Base-by-base conservation (phyloP, 2,113 vertebrate species). In the Probosciger aterrimus region DNA sequence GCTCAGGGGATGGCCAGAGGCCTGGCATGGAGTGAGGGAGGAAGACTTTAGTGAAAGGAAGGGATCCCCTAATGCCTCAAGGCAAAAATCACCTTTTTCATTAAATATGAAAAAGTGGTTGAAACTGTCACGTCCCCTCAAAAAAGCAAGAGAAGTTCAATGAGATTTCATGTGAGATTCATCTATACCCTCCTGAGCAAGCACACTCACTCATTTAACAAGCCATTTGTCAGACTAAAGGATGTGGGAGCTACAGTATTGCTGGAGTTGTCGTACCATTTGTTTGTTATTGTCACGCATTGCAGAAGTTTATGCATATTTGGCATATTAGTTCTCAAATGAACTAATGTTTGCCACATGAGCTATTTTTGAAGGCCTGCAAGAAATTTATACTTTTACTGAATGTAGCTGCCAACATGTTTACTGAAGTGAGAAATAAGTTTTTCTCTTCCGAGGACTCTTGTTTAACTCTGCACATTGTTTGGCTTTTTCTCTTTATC, bases 341-440 rank as follows among this genome's bases (percentile, higher is more conserved):
- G 44, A 92, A 41, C 69, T 71, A 47, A 68, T 57, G 10, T 46
- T 78, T 87, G 47, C 35, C 47, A 69, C 74, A 49, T 59, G 47
- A 89, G 24, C 35, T 92, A 9, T 3, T 49, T 91, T 64, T 85
- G 49, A 76, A 89, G 35, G 8, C 39, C 53, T 75, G 33, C 7
- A 64, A 75, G 33, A 84, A 81, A 59, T 81, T 35, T 52, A 50
- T 69, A 24, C 5, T 86, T 73, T 15, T 69, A 44, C 39, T 73
- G 39, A 88, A 82, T 13, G 20, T n/a, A 84, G 39, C 68, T 92
- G 68, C 68, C 60, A 88, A 12, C 43, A 71, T 84, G 69, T 64
- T 84, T 86, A 89, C 16, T 84, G 69, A n/a, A 50, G 52, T 91
- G 57, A 93, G 24, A 91, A 90, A 75, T 33, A 90, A 84, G 30